phyloP scores from a whole-genome alignment of 2,888 invertebrate species.

The Conistra vaccinii region DNA sequence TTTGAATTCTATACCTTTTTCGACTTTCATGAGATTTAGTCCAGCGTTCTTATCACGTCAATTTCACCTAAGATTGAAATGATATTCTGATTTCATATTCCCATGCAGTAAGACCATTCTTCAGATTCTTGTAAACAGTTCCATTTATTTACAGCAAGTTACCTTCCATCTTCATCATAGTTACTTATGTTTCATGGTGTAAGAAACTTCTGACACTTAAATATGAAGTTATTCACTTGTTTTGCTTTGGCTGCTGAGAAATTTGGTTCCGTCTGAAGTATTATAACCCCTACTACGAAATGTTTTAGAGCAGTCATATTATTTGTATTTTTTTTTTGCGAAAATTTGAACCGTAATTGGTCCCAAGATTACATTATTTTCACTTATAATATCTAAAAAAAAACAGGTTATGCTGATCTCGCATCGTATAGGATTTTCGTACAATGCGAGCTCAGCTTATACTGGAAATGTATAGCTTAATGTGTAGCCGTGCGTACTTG shows the following conservation, averaged over 20 bases:
- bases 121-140: slow-evolving; percentile 20
- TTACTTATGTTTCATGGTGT: slow-evolving; percentile 37
- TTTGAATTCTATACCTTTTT: neutral
- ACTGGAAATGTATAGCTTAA: too few relatives aligned
- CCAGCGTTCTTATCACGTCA: too few relatives aligned
- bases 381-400: too few relatives aligned
- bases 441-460: too few relatives aligned
- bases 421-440: too few relatives aligned
- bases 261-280: slow-evolving; percentile 44
- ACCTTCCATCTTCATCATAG: slow-evolving; percentile 25
- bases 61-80: too few relatives aligned
- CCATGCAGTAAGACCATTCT: neutral
- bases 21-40: neutral
- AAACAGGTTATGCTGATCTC: too few relatives aligned
- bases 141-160: slow-evolving; percentile 32
- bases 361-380: too few relatives aligned
- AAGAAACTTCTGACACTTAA: slow-evolving; percentile 51
- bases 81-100: slow-evolving; percentile 3
- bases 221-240: slow-evolving; percentile 59
- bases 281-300: slow-evolving; percentile 36
- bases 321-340: neutral
- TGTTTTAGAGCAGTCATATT: too few relatives aligned
- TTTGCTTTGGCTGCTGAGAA: slow-evolving; percentile 48
- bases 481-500: too few relatives aligned
- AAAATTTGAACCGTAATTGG: neutral